Evolutionary conservation across 2,797 vertebrate genomes (phyloP).

Genomic region (Cyclura pinguis): DNA sequence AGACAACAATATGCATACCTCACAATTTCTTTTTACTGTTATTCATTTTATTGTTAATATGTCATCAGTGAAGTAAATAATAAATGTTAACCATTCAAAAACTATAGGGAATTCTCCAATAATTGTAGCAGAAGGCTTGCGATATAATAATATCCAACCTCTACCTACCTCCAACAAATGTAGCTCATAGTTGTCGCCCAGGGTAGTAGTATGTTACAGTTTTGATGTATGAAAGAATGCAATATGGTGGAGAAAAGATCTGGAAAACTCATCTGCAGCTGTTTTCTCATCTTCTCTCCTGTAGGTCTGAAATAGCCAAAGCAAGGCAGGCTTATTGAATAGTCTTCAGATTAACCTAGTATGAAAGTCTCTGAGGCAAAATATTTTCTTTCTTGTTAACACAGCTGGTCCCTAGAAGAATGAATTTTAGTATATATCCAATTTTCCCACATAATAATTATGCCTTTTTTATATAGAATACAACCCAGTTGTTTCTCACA

Average conservation of each 20-base stretch:
- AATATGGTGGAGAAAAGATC: background rate
- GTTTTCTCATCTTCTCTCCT: background rate
- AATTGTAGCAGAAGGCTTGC: background rate
- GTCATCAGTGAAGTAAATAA: background rate
- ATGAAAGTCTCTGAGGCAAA: background rate
- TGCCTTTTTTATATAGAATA: background rate
- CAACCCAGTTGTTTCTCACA: background rate
- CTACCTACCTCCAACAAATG: background rate
- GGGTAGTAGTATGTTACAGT: slow-evolving; percentile 14
- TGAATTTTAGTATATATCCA: background rate
- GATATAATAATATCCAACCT: background rate
- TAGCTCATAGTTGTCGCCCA: background rate
- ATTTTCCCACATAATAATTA: background rate
- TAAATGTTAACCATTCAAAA: background rate
- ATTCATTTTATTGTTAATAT: background rate
- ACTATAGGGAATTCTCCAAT: background rate
- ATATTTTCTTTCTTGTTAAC: background rate
- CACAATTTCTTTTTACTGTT: background rate
- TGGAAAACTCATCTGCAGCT: background rate
- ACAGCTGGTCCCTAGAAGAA: background rate
- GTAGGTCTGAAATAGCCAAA: slow-evolving; percentile 5
- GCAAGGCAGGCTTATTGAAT: background rate
- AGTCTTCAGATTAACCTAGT: background rate
- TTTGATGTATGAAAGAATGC: background rate
- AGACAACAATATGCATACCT: background rate